Base-by-base conservation (phyloP, 2,888 invertebrate species). In the Zeuzera pyrina region DNA sequence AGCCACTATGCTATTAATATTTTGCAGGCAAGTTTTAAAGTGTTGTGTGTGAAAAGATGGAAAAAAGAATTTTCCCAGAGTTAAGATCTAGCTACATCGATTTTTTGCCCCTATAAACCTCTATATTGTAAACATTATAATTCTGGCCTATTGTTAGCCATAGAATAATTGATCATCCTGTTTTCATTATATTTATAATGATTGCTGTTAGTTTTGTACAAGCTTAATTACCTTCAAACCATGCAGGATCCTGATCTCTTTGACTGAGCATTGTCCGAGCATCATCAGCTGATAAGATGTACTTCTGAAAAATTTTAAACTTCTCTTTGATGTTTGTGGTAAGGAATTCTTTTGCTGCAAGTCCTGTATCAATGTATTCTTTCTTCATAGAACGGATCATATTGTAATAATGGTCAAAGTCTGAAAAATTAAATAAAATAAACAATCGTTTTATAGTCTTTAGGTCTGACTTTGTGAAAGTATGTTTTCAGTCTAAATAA, bases 151-250 rank as follows among this genome's bases (percentile, higher is more conserved):
- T n/a, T n/a, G n/a, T n/a, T n/a, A n/a, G n/a, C n/a, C n/a, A n/a
- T n/a, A 19, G 8, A 19, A 8, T 19, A 19, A 19, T 19, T 19
- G 8, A 19, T 8, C 19, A 6, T 19, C 8, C n/a, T n/a, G n/a
- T n/a, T n/a, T n/a, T n/a, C n/a, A n/a, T n/a, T n/a, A n/a, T n/a
- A 7, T n/a, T 10, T 6, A 23, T 23, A 23, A 23, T 10, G 3
- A 6, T 12, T 5, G 12, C n/a, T 8, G 7, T 4, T n/a, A n/a
- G 10, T 7, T 24, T 24, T 4, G 7, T 7, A 26, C n/a, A n/a
- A n/a, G n/a, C n/a, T n/a, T n/a, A n/a, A n/a, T 45, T 83, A 78
- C 92, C 92, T 77, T 86, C 84, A 73, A 94, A 94, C 94, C 94
- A 94, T 39, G 88, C 89, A 1, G 90, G 88, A 67, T 94, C 91